Conservation (phyloP, 2,888 invertebrate species). For the Leptopilina syphax region DNA sequence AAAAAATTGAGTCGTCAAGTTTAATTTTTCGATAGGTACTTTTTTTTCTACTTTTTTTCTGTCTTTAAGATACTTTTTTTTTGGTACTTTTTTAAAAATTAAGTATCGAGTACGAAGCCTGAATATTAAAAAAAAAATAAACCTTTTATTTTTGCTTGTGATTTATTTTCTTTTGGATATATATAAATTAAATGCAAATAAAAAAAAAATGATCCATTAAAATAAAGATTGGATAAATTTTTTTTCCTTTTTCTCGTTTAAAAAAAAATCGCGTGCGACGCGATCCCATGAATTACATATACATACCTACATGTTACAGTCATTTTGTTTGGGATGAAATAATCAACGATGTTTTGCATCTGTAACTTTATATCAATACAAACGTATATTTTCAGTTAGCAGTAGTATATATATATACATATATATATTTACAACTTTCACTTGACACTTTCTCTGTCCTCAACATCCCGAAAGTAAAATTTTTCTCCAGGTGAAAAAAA, state of each 20-base stretch:
- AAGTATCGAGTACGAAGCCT: no score
- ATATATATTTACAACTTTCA: conserved; percentile 61
- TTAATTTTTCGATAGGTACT: no score
- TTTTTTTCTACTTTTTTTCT: no score
- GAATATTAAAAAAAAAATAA: no score
- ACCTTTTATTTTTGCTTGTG: no score
- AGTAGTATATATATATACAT: conserved; percentile 17
- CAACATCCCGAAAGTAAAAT: conserved; percentile 50
- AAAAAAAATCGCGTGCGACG: neutral
- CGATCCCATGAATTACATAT: neutral
- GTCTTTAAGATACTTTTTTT: no score
- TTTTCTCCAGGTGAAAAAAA: conserved; percentile 13
- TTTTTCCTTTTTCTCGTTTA: neutral
- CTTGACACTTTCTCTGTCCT: conserved; percentile 64
- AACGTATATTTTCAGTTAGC: conserved; percentile 41
- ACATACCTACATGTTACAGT: neutral
- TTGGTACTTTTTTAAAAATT: no score
- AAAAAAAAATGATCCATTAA: no score
- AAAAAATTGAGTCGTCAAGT: no score
- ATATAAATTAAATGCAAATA: no score
- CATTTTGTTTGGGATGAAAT: conserved; percentile 47
- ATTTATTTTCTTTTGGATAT: no score
- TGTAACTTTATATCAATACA: conserved; percentile 56
- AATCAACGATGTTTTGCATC: conserved; percentile 47
- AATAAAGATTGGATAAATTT: neutral